Conservation (phyloP, 2,888 invertebrate species). For the Coelinius sp. region DNA sequence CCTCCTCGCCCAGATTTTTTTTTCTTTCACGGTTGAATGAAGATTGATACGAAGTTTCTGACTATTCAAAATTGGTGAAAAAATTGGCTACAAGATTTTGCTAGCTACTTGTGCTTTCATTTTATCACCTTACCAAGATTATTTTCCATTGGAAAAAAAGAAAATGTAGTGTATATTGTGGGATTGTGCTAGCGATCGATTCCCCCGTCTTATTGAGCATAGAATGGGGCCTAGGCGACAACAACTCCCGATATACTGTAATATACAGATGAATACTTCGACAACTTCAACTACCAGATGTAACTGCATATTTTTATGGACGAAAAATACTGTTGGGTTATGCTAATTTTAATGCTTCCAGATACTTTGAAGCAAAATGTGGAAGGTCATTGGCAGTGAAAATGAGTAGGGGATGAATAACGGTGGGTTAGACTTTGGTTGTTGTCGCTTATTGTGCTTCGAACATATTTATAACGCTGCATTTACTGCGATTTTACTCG, state of each 20-base stretch:
- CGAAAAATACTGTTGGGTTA: conserved; percentile 60
- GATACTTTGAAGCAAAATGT: conserved; percentile 38
- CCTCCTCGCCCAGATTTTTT: background rate
- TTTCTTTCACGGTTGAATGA: background rate
- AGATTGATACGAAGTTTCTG: conserved; percentile 9
- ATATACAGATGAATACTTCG: conserved; percentile 9
- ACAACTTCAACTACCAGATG: conserved; percentile 55
- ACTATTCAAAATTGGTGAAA: conserved; percentile 14
- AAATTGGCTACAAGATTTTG: conserved; percentile 13
- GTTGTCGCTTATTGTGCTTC: conserved; percentile 60
- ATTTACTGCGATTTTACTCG: conserved; percentile 52
- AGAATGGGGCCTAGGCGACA: background rate
- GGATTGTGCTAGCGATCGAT: background rate
- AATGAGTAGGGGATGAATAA: conserved; percentile 4
- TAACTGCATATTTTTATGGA: conserved; percentile 52
- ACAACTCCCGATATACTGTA: background rate
- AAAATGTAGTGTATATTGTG: background rate
- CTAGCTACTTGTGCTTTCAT: background rate
- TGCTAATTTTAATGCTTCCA: conserved; percentile 58
- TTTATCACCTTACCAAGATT: background rate
- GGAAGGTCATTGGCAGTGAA: conserved; percentile 43
- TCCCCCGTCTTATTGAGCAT: conserved; percentile 11
- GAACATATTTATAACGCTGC: conserved; percentile 65
- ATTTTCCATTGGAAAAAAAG: background rate
- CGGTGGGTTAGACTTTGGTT: conserved; percentile 37